Base-by-base conservation (phyloP, 2,113 vertebrate genomes). In the Sebastes fasciatus region DNA sequence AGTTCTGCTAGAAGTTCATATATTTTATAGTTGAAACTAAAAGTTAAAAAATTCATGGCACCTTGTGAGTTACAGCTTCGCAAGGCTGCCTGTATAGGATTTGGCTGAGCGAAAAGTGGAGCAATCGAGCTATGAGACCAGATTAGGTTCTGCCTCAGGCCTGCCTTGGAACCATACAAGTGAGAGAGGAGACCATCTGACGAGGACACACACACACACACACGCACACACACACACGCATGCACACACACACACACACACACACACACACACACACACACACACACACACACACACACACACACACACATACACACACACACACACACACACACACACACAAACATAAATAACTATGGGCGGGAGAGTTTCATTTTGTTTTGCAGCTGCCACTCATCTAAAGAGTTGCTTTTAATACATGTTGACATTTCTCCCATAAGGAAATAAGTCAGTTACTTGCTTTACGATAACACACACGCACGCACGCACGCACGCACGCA, bases 91-190 rank as follows among this genome's bases (percentile, higher is more conserved):
- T 76, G 12, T 80, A 55, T 66, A 82, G 74, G 69, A 93, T 86
- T 63, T 88, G 78, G 77, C 65, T 80, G 72, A 81, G 80, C 61
- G 68, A 88, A 88, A 92, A 93, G 86, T 91, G 71, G 87, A 86
- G 80, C 80, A 88, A 90, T 86, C 5, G n/a, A 84, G 86, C 77
- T 86, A 34, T 75, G 86, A 87, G 88, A 92, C 84, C 66, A 88
- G 82, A 89, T 92, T 87, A 88, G 80, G 84, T 75, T 91, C 71
- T 69, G 83, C 92, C 89, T 89, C 76, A 5, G 84, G 92, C 80
- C 71, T 81, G 80, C 71, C 88, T 90, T 1, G 12, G 43, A 91
- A 88, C 66, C 70, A 77, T 34, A 60, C 68, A 74, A 87, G 52
- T 79, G 58, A 80, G 66, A 74, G 67, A 79, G 64, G 75, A 84